Percentiles rank a stretch among this genome's conserved stretches.
Evolutionary conservation across 2,113 vertebrate species (phyloP).

Genomic region (Epinephelus fuscoguttatus): DNA sequence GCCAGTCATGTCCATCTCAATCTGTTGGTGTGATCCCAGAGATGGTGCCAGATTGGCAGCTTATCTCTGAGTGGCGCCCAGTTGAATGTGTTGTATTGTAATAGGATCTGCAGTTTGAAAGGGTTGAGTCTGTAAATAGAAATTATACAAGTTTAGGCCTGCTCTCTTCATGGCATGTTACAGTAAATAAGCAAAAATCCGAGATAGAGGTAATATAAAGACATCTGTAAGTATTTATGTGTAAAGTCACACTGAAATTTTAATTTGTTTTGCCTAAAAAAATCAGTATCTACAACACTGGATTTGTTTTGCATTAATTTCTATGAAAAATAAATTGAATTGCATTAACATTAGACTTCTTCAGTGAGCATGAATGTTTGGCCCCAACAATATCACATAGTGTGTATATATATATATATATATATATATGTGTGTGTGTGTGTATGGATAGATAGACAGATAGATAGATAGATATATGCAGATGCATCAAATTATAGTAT

Average conservation of each 20-base stretch:
- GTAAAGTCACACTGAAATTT: not conserved
- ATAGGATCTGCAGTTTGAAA: conserved; percentile 18
- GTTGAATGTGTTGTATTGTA: not conserved
- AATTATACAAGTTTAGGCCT: not conserved
- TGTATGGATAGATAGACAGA: no score
- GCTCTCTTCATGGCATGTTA: not conserved
- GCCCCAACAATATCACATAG: no score
- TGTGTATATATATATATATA: no score
- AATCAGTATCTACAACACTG: not conserved
- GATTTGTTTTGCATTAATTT: not conserved
- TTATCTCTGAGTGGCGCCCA: not conserved
- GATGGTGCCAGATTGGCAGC: conserved; percentile 2
- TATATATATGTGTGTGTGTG: no score
- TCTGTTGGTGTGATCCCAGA: not conserved
- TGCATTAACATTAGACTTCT: no score
- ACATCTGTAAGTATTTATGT: not conserved
- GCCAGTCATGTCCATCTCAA: conserved; percentile 20
- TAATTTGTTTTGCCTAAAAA: not conserved
- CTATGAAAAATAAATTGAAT: no score
- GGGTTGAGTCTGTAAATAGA: conserved; percentile 18
- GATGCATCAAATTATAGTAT: no score
- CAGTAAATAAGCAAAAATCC: not conserved
- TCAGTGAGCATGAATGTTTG: no score
- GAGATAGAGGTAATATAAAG: not conserved
- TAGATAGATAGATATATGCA: no score